Evolutionary conservation across 2,888 invertebrate species (phyloP).

Genomic region (Agrenia bidenticulata): DNA sequence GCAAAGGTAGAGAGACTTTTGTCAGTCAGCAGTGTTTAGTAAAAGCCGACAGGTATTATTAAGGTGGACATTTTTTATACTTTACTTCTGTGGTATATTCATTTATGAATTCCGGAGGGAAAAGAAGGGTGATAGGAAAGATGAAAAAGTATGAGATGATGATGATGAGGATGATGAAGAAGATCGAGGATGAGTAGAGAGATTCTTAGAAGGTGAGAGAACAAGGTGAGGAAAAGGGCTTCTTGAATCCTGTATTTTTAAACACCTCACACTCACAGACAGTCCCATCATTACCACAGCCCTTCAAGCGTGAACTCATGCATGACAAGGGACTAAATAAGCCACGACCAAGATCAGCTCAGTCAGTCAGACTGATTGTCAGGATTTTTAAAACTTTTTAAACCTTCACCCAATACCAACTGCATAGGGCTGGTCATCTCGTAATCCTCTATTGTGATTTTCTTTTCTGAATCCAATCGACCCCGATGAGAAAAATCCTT

Average conservation of each 20-base stretch:
- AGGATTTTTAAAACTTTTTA: conserved; percentile 8
- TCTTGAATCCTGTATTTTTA: conserved; percentile 21
- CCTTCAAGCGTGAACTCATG: conserved; percentile 49
- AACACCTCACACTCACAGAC: conserved; percentile 23
- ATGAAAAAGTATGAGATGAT: conserved; percentile 11
- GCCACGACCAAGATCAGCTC: conserved; percentile 14
- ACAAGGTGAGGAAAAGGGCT: conserved; percentile 48
- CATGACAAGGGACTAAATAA: conserved; percentile 36
- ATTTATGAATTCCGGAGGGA: conserved; percentile 37
- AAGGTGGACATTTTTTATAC: conserved; percentile 43
- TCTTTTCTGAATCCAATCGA: conserved; percentile 16
- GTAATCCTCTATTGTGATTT: conserved; percentile 19
- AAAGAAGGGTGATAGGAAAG: conserved; percentile 5
- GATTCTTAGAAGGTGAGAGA: conserved; percentile 30
- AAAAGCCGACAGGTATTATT: conserved; percentile 42
- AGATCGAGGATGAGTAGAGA: conserved; percentile 25
- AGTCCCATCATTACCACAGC: conserved; percentile 43
- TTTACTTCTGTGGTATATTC: conserved; percentile 28
- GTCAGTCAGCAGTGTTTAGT: conserved; percentile 20
- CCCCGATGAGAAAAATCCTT: conserved; percentile 21
- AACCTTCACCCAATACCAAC: neutral
- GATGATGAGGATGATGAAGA: conserved; percentile 23
- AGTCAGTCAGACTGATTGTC: conserved; percentile 23
- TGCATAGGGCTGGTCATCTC: neutral
- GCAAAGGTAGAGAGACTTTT: conserved; percentile 22